Conservation (phyloP, 2,113 vertebrate genomes). For the Hippopotamus amphibius region DNA sequence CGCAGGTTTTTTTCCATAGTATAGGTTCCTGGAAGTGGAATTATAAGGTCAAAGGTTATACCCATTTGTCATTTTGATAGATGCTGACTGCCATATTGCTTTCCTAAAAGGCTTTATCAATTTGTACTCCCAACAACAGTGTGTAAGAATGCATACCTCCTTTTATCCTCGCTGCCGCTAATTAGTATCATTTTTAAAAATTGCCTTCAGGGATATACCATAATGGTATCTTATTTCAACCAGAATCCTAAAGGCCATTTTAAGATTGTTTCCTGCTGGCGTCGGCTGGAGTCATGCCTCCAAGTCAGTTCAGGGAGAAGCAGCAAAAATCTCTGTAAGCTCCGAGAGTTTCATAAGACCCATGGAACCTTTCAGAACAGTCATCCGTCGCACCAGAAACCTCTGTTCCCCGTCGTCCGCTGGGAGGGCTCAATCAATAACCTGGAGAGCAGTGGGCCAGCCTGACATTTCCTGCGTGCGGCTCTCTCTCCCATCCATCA, state of each 20-base stretch:
- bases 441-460: neutral
- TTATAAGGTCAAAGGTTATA: neutral
- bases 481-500: constrained; percentile 23
- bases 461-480: rapidly evolving
- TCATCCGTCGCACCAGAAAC: neutral
- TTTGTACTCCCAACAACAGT: neutral
- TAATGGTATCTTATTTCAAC: neutral
- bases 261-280: neutral
- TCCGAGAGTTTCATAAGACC: neutral
- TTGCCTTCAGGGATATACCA: neutral
- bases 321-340: neutral
- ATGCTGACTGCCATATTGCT: constrained; percentile 25
- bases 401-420: rapidly evolving
- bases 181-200: neutral
- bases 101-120: constrained; percentile 50
- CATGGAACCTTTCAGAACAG: neutral
- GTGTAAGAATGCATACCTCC: neutral
- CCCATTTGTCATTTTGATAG: constrained; percentile 34
- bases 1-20: neutral
- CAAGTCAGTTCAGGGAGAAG: neutral
- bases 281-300: neutral
- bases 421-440: neutral
- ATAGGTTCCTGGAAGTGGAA: constrained; percentile 27
- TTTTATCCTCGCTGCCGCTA: neutral
- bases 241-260: neutral